Base-by-base conservation (phyloP, 2,888 invertebrate genomes). In the Anthrax anthrax region DNA sequence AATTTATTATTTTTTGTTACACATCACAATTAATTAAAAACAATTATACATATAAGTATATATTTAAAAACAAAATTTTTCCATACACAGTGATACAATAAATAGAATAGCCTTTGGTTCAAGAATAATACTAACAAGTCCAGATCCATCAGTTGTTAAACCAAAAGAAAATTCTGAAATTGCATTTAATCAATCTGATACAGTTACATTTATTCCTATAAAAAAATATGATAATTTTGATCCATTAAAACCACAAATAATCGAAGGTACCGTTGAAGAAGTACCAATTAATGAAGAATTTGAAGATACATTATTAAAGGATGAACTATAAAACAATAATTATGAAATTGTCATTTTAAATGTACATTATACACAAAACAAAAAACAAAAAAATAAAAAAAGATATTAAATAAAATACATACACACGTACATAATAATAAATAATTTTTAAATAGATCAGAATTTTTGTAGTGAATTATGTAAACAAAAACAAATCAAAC, bases 71-170 rank as follows among this genome's bases (percentile, higher is more conserved):
- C n/a, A 42, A 12, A n/a, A n/a, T n/a, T n/a, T n/a, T n/a, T n/a
- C n/a, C n/a, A n/a, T n/a, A n/a, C n/a, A n/a, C n/a, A n/a, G n/a
- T n/a, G n/a, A n/a, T n/a, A n/a, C n/a, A n/a, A n/a, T n/a, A n/a
- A n/a, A n/a, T 40, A 69, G 68, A 64, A 57, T 54, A 52, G 62
- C 58, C 47, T 58, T 55, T 51, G 64, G 66, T 50, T 73, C 74
- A 44, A 66, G 71, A 60, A 75, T 75, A 51, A 71, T 70, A 55
- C 60, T 74, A 46, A 71, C 71, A 44, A 72, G 73, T 59, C 73
- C 75, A 37, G 74, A 75, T 65, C 72, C 74, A 41, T 69, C 70
- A 36, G 64, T 61, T 43, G 58, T 55, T 42, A 54, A 53, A 16
- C 18, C 47, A 18, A 34, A 37, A 17, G 49, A 54, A 40, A 55